phyloP scores from a whole-genome alignment of 2,888 invertebrate species.

The Alitta virens region DNA sequence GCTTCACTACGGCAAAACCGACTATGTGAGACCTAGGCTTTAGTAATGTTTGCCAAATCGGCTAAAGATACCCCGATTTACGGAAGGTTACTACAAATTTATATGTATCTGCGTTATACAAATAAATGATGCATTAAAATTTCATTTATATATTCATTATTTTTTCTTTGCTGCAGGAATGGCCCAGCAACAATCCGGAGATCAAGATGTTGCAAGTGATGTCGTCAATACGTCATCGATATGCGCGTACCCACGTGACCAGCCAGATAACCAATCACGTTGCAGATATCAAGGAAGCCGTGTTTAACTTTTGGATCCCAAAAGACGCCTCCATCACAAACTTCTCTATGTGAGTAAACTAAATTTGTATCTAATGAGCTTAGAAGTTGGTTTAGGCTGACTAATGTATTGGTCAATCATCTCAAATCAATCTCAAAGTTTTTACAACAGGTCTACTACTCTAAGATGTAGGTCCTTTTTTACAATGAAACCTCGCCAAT shows the following conservation, averaged over 20 bases:
- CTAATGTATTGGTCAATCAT: too few relatives aligned
- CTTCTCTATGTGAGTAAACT: constrained; percentile 19
- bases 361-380: too few relatives aligned
- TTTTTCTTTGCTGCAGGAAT: not conserved
- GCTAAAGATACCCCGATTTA: too few relatives aligned
- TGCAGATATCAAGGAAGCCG: constrained; percentile 8
- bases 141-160: not conserved
- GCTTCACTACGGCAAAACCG: too few relatives aligned
- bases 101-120: not conserved
- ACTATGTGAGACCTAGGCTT: too few relatives aligned
- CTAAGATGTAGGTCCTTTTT: too few relatives aligned
- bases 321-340: constrained; percentile 18
- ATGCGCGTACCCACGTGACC: constrained; percentile 1
- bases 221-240: constrained; percentile 1
- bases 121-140: not conserved
- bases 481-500: too few relatives aligned
- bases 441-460: too few relatives aligned
- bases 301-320: constrained; percentile 12
- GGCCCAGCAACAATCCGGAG: not conserved
- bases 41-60: too few relatives aligned
- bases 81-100: too few relatives aligned
- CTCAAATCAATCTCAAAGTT: too few relatives aligned
- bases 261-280: not conserved
- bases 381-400: too few relatives aligned
- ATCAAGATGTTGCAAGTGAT: not conserved